Evolutionary conservation across 2,113 vertebrate genomes (phyloP).

Genomic region (Hippolais icterina): DNA sequence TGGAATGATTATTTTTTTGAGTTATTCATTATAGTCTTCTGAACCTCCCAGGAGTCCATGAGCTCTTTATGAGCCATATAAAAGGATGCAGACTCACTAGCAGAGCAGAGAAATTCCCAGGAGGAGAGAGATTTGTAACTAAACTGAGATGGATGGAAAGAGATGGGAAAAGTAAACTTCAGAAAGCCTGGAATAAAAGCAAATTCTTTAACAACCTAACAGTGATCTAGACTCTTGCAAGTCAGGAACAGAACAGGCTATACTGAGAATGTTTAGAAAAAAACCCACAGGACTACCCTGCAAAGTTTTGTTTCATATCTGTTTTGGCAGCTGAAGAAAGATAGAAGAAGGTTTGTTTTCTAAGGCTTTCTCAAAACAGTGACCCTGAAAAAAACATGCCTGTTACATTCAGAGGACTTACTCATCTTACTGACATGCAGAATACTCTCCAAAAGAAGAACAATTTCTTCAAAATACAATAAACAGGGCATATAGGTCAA

Average conservation of each 20-base stretch:
- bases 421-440: neutral
- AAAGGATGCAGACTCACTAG: constrained; percentile 14
- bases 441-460: neutral
- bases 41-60: neutral
- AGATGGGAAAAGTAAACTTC: constrained; percentile 1
- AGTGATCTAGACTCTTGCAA: neutral
- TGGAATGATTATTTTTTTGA: constrained; percentile 14
- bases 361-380: neutral
- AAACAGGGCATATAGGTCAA: neutral
- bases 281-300: neutral
- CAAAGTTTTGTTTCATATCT: neutral
- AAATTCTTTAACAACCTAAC: neutral
- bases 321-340: neutral
- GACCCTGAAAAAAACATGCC: neutral
- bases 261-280: neutral
- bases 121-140: constrained; percentile 18
- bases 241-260: neutral
- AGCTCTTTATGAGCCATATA: constrained; percentile 27
- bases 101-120: neutral
- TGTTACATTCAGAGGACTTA: neutral
- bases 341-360: neutral
- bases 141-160: neutral
- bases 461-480: neutral
- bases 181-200: constrained; percentile 9
- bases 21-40: constrained; percentile 24